Base-by-base conservation (phyloP, 2,113 vertebrate genomes). In the Odocoileus hemionus region DNA sequence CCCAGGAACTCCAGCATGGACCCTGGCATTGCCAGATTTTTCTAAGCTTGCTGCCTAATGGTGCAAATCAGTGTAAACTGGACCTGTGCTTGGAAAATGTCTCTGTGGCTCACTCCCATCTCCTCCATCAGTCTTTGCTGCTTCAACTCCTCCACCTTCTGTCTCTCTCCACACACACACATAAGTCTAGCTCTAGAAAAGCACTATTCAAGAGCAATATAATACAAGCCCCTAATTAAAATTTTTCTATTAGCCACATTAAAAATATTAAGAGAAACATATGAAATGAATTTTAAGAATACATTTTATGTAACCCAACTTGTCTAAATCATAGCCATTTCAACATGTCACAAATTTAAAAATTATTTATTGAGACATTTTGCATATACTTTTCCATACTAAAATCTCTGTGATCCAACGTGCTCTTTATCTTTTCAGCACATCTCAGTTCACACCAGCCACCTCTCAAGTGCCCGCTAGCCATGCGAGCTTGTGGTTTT, bases 291-390 rank as follows among this genome's bases (percentile, higher is more conserved):
- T 89, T 94, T 94, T 60, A 93, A 89, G 45, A 87, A 94, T 36
- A 23, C 47, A 97, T 94, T 94, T 87, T 64, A 91, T 61, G 91
- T 87, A 89, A 82, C 16, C 14, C 47, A 96, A 30, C 36, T 80
- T 58, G 26, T 91, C 26, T 94, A 80, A 86, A 95, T 64, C 30
- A 87, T 57, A 84, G 21, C 60, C 50, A 54, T 93, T 93, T 93
- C 36, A 85, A 93, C 33, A 93, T 45, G 4, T 67, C 78, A 85
- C 64, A 84, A 83, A 92, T 92, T 58, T 79, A 83, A 67, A 91
- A 78, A 52, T 45, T 60, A 57, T 60, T 86, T 84, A 89, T 70
- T 76, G 43, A 83, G 50, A 52, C 50, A 89, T 43, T 96, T 95
- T 76, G 36, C 43, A 54, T 90, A 36, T 70, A 25, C 6, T 61